Percentiles rank a stretch among this genome's conserved stretches.
phyloP scores from a whole-genome alignment of 53 echinoderm and acorn worm species.

The Patiria pectinifera region DNA sequence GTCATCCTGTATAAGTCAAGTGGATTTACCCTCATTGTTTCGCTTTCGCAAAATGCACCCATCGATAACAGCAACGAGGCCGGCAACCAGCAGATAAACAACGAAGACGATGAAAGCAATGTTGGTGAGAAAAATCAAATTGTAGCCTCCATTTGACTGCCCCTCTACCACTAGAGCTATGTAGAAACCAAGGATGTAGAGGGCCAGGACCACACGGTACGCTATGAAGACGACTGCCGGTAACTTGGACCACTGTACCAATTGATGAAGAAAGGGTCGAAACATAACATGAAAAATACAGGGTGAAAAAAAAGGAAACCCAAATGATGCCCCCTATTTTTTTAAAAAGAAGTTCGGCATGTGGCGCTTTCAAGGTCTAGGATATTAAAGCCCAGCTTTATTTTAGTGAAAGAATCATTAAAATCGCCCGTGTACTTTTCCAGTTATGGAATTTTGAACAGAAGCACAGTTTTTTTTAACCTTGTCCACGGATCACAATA shows the following conservation, averaged over 20 bases:
- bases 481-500: too few species aligned
- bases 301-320: too few species aligned
- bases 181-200: conserved; percentile 33
- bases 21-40: background rate
- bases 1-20: background rate
- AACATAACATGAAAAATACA: too few species aligned
- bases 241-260: background rate
- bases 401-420: too few species aligned
- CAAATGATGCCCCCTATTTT: too few species aligned
- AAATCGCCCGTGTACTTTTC: too few species aligned
- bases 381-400: too few species aligned
- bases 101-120: conserved; percentile 15
- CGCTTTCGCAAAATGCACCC: conserved; percentile 10
- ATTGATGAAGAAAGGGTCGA: background rate
- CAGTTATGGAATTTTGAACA: too few species aligned
- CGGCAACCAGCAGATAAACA: conserved; percentile 2
- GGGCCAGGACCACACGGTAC: conserved; percentile 44
- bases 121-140: conserved; percentile 23
- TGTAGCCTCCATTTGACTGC: background rate
- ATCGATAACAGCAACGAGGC: background rate
- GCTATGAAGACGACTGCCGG: conserved; percentile 13
- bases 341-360: too few species aligned
- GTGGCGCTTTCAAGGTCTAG: too few species aligned
- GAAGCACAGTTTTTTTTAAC: too few species aligned
- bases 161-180: background rate